Evolutionary conservation across 2,888 invertebrate species (phyloP).

Genomic region (Amphipyra tragopoginis): DNA sequence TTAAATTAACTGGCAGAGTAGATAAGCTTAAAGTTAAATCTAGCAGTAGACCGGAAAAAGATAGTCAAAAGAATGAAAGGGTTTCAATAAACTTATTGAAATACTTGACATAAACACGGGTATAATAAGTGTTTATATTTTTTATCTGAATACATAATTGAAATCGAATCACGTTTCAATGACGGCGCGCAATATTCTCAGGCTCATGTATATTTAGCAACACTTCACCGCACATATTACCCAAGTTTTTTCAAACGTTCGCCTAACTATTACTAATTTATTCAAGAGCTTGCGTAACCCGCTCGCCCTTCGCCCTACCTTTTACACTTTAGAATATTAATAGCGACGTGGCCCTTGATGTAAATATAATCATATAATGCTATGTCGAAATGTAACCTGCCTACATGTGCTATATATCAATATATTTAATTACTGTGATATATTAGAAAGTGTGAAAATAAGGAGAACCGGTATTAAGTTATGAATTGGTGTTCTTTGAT

Average conservation of each 20-base stretch:
- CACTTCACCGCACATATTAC: constrained; percentile 51
- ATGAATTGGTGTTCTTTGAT: constrained; percentile 8
- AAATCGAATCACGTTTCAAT: constrained; percentile 52
- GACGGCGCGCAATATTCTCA: constrained; percentile 26
- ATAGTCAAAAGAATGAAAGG: neutral
- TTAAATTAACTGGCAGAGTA: too few species aligned
- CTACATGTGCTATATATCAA: constrained; percentile 31
- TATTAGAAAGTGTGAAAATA: constrained; percentile 21
- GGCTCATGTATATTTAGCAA: constrained; percentile 58
- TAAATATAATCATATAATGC: constrained; percentile 62
- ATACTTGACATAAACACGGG: constrained; percentile 4
- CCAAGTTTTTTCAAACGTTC: constrained; percentile 60
- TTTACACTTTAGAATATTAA: constrained; percentile 61
- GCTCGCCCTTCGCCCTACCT: constrained; percentile 61
- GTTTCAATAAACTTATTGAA: constrained; percentile 1
- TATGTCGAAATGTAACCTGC: constrained; percentile 51
- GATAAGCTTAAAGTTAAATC: too few species aligned
- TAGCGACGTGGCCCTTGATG: constrained; percentile 59
- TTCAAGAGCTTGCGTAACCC: constrained; percentile 62
- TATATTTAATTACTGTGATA: constrained; percentile 32
- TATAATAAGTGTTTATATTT: constrained; percentile 9
- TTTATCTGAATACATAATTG: constrained; percentile 34
- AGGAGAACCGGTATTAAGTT: constrained; percentile 16
- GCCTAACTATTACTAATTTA: constrained; percentile 62
- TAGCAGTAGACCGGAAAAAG: neutral